Evolutionary conservation across 2,113 vertebrate species (phyloP), one percentile per base, ranked within the genome.

Genomic region (Erpornis zantholeuca): DNA sequence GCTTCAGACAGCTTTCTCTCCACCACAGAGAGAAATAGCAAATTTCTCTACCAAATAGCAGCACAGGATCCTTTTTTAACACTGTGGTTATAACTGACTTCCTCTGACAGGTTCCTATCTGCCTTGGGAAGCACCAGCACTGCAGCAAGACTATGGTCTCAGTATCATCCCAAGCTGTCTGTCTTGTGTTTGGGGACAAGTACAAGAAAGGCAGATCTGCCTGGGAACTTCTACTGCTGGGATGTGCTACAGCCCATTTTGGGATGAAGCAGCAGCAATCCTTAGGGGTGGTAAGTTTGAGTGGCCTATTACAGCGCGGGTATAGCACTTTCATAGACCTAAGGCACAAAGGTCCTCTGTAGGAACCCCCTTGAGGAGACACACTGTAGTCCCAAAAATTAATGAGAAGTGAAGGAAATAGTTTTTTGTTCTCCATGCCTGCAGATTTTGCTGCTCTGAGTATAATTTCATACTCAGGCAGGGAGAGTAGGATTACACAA

Each of bases 401-500:
- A 82, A 45, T 59, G 20, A 87, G 29, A 82, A 72, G 31, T 36
- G 9, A 90, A 54, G 47, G 28, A 82, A 90, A 47, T 17, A 50
- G 11, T 6, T 86, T 88, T 69, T 72, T 76, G 15, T 70, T 77
- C 45, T 59, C n/a, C 15, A 29, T 54, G 23, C 49, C 23, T 75
- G 36, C 7, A 53, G 64, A 84, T 83, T 49, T 85, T 86, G 38
- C 76, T 81, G 72, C 59, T 69, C 45, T 23, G 33, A 68, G 52
- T 59, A 84, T 66, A 64, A 95, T 86, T 82, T 92, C 42, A 42
- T 83, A 61, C 24, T 44, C 60, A 24, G 49, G 36, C 60, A 91
- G 18, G 25, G 56, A 64, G 77, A 86, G 38, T 92, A 88, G 42
- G 42, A 57, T 95, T 95, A 91, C 89, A 80, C 42, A 96, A 84